Evolutionary conservation across 2,888 invertebrate genomes (phyloP).

Genomic region (Oegoconia quadripuncta): DNA sequence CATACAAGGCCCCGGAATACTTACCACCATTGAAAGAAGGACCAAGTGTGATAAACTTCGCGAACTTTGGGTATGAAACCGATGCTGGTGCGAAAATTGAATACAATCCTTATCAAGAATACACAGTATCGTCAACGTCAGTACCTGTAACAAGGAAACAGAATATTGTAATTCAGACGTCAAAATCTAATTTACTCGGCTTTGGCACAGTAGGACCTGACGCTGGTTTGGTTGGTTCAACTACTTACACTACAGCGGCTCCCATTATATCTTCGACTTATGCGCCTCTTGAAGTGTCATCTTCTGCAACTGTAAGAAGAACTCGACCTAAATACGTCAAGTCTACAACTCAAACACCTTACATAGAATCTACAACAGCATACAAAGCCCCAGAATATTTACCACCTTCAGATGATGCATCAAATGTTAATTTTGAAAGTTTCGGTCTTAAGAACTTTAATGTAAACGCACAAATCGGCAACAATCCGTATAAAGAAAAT

Average conservation of each 20-base stretch:
- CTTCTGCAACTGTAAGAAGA: slow-evolving; percentile 11
- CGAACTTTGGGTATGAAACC: slow-evolving; percentile 41
- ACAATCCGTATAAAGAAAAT: slow-evolving; percentile 57
- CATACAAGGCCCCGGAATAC: slow-evolving; percentile 54
- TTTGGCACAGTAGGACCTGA: slow-evolving; percentile 56
- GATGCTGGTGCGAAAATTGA: slow-evolving; percentile 31
- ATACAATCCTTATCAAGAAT: slow-evolving; percentile 49
- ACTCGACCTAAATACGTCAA: slow-evolving; percentile 23
- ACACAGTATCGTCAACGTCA: slow-evolving; percentile 32
- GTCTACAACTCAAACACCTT: slow-evolving; percentile 31
- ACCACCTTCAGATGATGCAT: slow-evolving; percentile 34
- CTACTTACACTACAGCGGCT: slow-evolving; percentile 54
- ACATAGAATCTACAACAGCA: slow-evolving; percentile 32
- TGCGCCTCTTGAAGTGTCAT: slow-evolving; percentile 22
- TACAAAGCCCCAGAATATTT: slow-evolving; percentile 45
- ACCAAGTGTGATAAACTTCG: slow-evolving; percentile 34
- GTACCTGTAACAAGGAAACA: slow-evolving; percentile 45
- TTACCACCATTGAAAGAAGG: slow-evolving; percentile 50
- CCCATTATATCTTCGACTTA: slow-evolving; percentile 34
- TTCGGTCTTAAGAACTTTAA: slow-evolving; percentile 43
- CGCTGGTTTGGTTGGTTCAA: slow-evolving; percentile 53
- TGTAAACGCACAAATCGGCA: slow-evolving; percentile 35
- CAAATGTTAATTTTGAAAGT: slow-evolving; percentile 38
- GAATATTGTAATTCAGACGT: slow-evolving; percentile 59
- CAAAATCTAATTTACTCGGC: slow-evolving; percentile 58